Percentiles rank a stretch among this genome's conserved stretches.
phyloP scores from a whole-genome alignment of 2,797 vertebrate genomes.

The Neoniphon sammara region DNA sequence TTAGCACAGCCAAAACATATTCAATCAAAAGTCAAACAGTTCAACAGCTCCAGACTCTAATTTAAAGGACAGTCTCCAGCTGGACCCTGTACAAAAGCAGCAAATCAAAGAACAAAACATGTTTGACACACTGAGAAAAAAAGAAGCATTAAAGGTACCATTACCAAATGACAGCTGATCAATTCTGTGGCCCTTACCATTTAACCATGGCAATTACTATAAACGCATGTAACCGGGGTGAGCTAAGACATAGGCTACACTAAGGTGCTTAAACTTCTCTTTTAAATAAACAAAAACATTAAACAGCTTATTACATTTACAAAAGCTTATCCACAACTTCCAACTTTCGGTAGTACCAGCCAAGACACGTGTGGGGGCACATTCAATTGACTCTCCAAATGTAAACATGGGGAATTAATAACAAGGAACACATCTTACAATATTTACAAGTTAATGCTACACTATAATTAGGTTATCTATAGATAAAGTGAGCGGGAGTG shows the following conservation, averaged over 20 bases:
- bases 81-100: slow-evolving; percentile 72
- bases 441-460: slow-evolving; percentile 76
- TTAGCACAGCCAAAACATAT: slow-evolving; percentile 51
- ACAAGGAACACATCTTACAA: slow-evolving; percentile 62
- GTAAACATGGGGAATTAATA: slow-evolving; percentile 76
- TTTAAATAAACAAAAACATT: slow-evolving; percentile 60
- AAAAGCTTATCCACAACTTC: slow-evolving; percentile 73
- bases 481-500: slow-evolving; percentile 61
- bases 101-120: slow-evolving; percentile 69
- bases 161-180: slow-evolving; percentile 54
- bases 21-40: slow-evolving; percentile 21
- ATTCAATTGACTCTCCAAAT: slow-evolving; percentile 69
- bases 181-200: slow-evolving; percentile 43
- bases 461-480: slow-evolving; percentile 43
- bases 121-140: slow-evolving; percentile 57
- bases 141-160: slow-evolving; percentile 56
- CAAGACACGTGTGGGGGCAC: slow-evolving; percentile 61
- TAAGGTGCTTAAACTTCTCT: slow-evolving; percentile 73
- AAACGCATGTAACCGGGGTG: slow-evolving; percentile 49
- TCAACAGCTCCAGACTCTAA: slow-evolving; percentile 49
- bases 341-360: slow-evolving; percentile 68
- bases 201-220: slow-evolving; percentile 57
- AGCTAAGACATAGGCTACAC: slow-evolving; percentile 53
- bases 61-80: slow-evolving; percentile 66
- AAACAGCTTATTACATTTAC: slow-evolving; percentile 70